Conservation (phyloP, 2,113 vertebrate genomes). For the Hippocampus zosterae region DNA sequence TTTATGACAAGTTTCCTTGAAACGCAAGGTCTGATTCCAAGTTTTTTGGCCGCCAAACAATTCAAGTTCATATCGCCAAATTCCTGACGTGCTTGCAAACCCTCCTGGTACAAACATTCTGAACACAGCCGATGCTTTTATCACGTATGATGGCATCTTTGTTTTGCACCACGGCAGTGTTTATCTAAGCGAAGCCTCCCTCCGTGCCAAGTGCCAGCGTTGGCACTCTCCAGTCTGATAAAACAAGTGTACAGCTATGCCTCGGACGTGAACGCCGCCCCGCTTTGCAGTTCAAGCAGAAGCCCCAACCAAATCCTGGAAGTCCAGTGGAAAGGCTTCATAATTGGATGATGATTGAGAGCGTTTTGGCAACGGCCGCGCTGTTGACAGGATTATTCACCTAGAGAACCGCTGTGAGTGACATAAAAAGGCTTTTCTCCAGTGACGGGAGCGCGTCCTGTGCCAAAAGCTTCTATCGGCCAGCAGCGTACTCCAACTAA, state of each 20-base stretch:
- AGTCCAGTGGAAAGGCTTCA: conserved; percentile 38
- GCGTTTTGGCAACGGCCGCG: conserved; percentile 35
- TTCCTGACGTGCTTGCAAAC: no score
- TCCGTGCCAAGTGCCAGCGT: conserved; percentile 58
- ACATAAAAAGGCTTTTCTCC: conserved; percentile 53
- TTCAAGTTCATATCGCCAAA: no score
- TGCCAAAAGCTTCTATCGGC: conserved; percentile 34
- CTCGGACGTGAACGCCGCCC: conserved; percentile 23
- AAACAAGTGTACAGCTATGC: conserved; percentile 46
- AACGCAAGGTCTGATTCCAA: no score
- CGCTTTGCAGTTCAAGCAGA: conserved; percentile 33
- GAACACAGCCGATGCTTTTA: conserved; percentile 1
- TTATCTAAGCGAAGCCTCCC: conserved; percentile 52
- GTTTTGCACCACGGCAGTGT: conserved; percentile 37
- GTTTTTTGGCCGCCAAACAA: no score
- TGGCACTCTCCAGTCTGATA: conserved; percentile 55
- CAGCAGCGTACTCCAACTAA: conserved; percentile 35
- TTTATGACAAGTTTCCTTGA: no score
- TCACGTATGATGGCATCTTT: conserved; percentile 33
- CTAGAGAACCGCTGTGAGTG: conserved; percentile 42
- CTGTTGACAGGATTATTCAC: conserved; percentile 55
- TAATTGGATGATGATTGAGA: conserved; percentile 56
- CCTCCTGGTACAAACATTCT: neutral
- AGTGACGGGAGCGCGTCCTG: conserved; percentile 32
- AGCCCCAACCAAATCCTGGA: conserved; percentile 44